These are phyloP conservation scores for Aphodius granarius DNA, from an alignment of 2,888 invertebrate genomes.

Conservation along the genomic window DNA sequence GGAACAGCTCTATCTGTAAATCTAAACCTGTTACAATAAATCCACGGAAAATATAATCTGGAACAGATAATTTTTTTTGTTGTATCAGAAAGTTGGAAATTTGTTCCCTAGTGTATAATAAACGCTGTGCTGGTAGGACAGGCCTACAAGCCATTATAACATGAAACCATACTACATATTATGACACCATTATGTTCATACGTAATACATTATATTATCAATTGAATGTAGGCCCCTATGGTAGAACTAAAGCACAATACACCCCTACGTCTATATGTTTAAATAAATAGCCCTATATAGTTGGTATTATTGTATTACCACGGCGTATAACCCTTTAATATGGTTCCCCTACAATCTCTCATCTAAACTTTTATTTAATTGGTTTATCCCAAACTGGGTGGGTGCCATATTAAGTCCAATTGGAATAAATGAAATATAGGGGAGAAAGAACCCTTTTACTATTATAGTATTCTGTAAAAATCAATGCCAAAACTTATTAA, in stretches of 20 bases:
- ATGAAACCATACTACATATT: no score
- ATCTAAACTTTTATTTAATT: background rate
- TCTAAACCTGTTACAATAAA: no score
- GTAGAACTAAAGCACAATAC: background rate
- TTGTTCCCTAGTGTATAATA: no score
- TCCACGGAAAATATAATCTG: no score
- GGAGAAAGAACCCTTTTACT: no score
- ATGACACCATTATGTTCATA: background rate
- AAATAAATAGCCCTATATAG: background rate
- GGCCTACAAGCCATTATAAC: no score
- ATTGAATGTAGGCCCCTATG: background rate
- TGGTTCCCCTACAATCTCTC: background rate
- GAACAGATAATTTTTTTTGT: no score
- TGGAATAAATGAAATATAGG: background rate
- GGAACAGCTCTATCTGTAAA: no score
- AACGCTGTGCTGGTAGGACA: no score
- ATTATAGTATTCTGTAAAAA: background rate
- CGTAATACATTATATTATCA: background rate
- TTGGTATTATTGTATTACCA: no score
- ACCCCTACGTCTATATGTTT: background rate
- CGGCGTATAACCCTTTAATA: background rate
- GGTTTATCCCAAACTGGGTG: background rate
- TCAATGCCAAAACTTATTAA: no score
- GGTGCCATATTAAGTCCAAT: background rate
- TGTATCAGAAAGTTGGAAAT: no score